Conservation (phyloP, 2,113 vertebrate genomes). For the Saiga tatarica region DNA sequence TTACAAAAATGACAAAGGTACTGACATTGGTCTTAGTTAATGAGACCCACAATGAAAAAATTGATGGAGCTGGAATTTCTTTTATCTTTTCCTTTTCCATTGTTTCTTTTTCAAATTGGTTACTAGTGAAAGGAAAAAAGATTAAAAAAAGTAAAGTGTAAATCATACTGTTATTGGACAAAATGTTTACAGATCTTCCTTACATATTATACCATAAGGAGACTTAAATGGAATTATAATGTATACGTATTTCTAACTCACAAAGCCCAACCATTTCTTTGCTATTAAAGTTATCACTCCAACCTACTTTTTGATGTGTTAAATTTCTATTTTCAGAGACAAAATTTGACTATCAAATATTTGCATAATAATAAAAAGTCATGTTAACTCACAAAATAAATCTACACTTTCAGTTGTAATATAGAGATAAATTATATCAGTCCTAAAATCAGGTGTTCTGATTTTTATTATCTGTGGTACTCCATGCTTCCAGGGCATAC, state of each 20-base stretch:
- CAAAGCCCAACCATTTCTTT: not conserved
- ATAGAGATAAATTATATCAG: not conserved
- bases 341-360: not conserved
- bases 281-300: not conserved
- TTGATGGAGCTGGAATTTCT: slow-evolving; percentile 17
- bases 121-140: slow-evolving; percentile 36
- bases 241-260: slow-evolving; percentile 22
- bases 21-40: slow-evolving; percentile 31
- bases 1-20: slow-evolving; percentile 45
- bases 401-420: not conserved
- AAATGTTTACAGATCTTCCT: not conserved
- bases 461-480: not conserved
- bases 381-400: not conserved
- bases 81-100: slow-evolving; percentile 38
- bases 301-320: not conserved
- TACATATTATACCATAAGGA: not conserved
- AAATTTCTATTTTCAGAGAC: not conserved
- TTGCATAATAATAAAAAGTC: not conserved
- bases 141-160: not conserved
- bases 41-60: slow-evolving; percentile 55
- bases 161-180: not conserved
- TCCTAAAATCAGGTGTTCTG: not conserved
- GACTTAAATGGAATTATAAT: slow-evolving; percentile 11
- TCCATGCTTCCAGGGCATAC: not conserved
- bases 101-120: slow-evolving; percentile 51